Percentiles rank a stretch among this genome's conserved stretches.
These are phyloP conservation scores for Drosophila tani DNA, from an alignment of 1,140 invertebrate genomes.

Conservation along the genomic window DNA sequence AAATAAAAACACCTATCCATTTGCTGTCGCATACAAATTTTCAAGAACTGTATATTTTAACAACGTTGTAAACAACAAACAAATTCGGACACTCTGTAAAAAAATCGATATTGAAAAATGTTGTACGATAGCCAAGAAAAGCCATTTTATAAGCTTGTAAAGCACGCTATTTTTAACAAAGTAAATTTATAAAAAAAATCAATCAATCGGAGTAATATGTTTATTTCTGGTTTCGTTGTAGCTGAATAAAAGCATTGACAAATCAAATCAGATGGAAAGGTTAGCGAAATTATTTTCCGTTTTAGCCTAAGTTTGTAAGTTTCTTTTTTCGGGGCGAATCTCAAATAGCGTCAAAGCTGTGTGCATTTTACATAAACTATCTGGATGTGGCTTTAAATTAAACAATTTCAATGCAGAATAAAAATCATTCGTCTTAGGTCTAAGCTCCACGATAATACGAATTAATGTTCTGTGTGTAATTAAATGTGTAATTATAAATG, in stretches of 20 bases:
- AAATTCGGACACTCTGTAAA: conserved; percentile 22
- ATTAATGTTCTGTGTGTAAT: conserved; percentile 58
- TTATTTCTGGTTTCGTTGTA: conserved; percentile 24
- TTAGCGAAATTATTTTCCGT: conserved; percentile 14
- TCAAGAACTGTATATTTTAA: conserved; percentile 68
- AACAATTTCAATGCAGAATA: conserved; percentile 18
- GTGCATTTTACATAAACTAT: conserved; percentile 72
- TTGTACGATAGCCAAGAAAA: conserved; percentile 52
- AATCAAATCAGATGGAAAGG: conserved; percentile 66
- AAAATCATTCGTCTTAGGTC: conserved; percentile 19
- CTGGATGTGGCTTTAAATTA: conserved; percentile 79
- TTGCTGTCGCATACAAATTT: conserved; percentile 70
- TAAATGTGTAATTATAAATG: conserved; percentile 59
- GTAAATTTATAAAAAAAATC: conserved; percentile 37
- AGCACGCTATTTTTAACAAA: conserved; percentile 62
- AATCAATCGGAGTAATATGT: conserved; percentile 11
- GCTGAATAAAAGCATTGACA: conserved; percentile 68
- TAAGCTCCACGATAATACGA: conserved; percentile 34
- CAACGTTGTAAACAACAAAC: conserved; percentile 20
- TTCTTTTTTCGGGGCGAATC: not conserved
- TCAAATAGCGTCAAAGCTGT: conserved; percentile 18
- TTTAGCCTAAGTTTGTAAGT: not conserved
- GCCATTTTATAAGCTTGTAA: conserved; percentile 71
- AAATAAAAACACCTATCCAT: conserved; percentile 48
- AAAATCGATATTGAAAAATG: conserved; percentile 21